phyloP scores from a whole-genome alignment of 2,113 vertebrate species.

The Petrocephalus microphthalmus region DNA sequence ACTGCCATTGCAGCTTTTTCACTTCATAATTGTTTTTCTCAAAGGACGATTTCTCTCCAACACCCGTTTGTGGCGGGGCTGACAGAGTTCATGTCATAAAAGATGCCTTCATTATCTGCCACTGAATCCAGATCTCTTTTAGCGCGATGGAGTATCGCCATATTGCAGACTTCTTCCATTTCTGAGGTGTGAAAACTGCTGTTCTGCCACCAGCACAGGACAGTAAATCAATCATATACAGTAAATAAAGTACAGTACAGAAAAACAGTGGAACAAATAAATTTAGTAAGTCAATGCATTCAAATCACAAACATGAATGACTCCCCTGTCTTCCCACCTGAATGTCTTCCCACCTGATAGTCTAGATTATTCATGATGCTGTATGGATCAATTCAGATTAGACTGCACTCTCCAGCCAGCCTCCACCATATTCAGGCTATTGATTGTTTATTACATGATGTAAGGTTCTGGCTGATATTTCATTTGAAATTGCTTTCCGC shows the following conservation, averaged over 20 bases:
- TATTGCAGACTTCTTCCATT: not conserved
- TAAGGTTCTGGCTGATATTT: not conserved
- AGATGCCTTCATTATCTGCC: not conserved
- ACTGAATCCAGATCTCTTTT: not conserved
- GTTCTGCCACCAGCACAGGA: not conserved
- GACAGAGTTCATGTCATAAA: not conserved
- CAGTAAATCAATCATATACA: not conserved
- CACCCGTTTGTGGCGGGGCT: not conserved
- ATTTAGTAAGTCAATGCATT: not conserved
- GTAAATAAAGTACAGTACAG: not conserved
- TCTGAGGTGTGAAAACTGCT: not conserved
- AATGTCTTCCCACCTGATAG: not conserved
- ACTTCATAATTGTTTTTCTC: not conserved
- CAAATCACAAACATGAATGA: not conserved
- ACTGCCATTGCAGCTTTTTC: not conserved
- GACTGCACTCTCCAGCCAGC: not conserved
- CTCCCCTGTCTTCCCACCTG: too few relatives aligned
- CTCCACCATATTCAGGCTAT: not conserved
- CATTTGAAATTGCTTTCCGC: not conserved
- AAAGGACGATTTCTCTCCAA: not conserved
- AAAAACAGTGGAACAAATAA: not conserved
- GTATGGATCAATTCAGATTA: not conserved
- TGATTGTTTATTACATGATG: not conserved
- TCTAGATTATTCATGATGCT: not conserved
- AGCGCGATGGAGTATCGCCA: not conserved